Percentiles rank a stretch among this genome's conserved stretches.
phyloP scores from a whole-genome alignment of 2,888 invertebrate species.

The Drosophila seclusa region DNA sequence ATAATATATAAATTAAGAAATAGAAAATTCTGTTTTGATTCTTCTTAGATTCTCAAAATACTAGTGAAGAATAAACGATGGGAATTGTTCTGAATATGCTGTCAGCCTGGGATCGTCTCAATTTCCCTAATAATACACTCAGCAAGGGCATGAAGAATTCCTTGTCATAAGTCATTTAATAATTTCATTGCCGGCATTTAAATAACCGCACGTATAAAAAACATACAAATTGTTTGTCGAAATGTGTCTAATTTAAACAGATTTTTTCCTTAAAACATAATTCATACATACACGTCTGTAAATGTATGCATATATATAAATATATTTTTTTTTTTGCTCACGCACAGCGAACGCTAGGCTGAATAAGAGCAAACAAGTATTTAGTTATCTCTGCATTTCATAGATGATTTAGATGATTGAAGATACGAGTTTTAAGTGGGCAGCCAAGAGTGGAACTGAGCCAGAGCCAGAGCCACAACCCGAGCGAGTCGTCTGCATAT shows the following conservation, averaged over 20 bases:
- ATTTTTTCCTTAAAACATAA: neutral
- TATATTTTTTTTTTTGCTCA: slow-evolving; percentile 27
- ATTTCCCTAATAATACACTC: neutral
- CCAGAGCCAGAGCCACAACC: neutral
- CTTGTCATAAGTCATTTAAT: neutral
- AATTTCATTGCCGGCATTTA: neutral
- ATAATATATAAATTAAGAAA: neutral
- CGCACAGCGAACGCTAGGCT: slow-evolving; percentile 13
- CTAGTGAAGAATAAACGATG: neutral
- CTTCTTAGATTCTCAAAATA: neutral
- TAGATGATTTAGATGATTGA: slow-evolving; percentile 68
- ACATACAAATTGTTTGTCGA: neutral
- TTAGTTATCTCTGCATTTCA: slow-evolving; percentile 66
- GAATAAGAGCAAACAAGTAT: slow-evolving; percentile 38
- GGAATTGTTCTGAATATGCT: neutral
- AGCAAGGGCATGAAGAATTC: neutral
- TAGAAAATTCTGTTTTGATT: neutral
- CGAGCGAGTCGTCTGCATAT: slow-evolving; percentile 17
- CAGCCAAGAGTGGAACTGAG: slow-evolving; percentile 34
- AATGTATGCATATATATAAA: accelerated
- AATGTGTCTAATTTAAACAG: neutral
- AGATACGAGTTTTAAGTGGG: slow-evolving; percentile 56
- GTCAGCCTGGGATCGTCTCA: neutral
- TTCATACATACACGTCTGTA: no score
- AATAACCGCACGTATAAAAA: neutral